These are phyloP conservation scores for Tinamus guttatus DNA, from an alignment of 2,113 vertebrate species.

Conservation along the genomic window DNA sequence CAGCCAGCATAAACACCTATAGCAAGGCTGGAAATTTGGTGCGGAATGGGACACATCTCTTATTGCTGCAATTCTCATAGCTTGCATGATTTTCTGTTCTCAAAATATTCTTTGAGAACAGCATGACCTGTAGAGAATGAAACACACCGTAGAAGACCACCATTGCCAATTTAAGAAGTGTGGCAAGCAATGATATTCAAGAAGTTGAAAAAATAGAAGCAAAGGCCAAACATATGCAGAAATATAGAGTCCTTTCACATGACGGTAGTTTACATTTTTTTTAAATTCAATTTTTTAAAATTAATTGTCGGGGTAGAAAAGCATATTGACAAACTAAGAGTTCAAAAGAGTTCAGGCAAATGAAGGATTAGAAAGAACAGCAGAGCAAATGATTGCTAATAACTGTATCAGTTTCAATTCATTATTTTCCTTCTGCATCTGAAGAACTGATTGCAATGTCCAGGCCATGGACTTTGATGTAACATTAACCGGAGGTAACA, in stretches of 20 bases:
- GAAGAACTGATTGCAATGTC: neutral
- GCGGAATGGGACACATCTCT: neutral
- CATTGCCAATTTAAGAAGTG: neutral
- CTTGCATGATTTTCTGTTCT: neutral
- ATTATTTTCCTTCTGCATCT: neutral
- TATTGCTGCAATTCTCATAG: neutral
- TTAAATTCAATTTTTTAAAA: too few relatives aligned
- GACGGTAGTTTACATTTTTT: neutral
- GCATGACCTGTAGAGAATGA: neutral
- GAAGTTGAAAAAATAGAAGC: neutral
- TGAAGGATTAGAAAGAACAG: neutral
- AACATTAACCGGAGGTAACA: neutral
- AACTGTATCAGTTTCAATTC: neutral
- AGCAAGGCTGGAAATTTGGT: neutral
- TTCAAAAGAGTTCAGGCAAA: neutral
- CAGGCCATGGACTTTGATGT: fast-evolving
- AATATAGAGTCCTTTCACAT: neutral
- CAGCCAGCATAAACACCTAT: neutral
- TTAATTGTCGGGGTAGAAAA: neutral
- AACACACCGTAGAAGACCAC: neutral
- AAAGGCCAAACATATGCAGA: neutral
- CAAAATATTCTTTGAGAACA: neutral
- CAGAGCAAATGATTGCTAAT: neutral
- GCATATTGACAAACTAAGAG: neutral
- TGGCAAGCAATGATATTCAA: neutral